A percentile compares a stretch with the other conserved stretches of the same genome.
phyloP scores from a whole-genome alignment of 1,140 invertebrate genomes.

The Tachypleus tridentatus region DNA sequence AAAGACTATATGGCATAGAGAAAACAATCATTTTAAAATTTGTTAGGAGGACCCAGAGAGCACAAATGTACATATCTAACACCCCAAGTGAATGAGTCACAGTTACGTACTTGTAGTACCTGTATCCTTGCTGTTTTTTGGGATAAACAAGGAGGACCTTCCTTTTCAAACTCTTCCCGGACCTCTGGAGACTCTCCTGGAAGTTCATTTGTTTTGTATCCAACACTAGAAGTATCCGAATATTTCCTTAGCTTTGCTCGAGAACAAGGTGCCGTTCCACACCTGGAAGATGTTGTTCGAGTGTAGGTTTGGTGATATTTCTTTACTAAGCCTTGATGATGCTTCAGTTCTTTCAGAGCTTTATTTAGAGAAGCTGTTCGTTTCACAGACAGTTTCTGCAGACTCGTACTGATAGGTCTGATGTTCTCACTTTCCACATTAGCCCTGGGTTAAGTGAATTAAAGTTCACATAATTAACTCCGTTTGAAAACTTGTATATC shows the following conservation, averaged over 20 bases:
- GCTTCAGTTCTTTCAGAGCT: slow-evolving; percentile 56
- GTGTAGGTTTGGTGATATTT: slow-evolving; percentile 1
- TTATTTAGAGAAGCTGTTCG: slow-evolving; percentile 49
- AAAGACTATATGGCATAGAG: no score
- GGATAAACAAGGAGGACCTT: slow-evolving; percentile 19
- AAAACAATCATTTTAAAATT: no score
- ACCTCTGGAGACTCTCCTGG: slow-evolving; percentile 16
- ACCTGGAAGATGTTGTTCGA: slow-evolving; percentile 4
- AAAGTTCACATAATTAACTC: no score
- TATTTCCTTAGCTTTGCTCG: slow-evolving; percentile 10
- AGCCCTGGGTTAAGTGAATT: slow-evolving; percentile 16
- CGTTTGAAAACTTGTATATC: no score
- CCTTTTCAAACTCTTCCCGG: slow-evolving; percentile 15
- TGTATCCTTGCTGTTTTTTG: slow-evolving; percentile 14
- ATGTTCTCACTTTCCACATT: slow-evolving; percentile 44
- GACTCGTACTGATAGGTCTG: slow-evolving; percentile 50
- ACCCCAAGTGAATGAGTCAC: no score
- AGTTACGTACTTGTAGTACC: no score
- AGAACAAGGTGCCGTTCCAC: slow-evolving; percentile 9
- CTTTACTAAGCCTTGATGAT: slow-evolving; percentile 47
- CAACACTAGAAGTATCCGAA: no score
- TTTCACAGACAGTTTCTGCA: slow-evolving; percentile 47
- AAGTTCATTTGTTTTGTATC: slow-evolving; percentile 10
- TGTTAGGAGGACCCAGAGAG: no score
- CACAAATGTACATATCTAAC: no score